These are phyloP conservation scores for Zaprionus camerounensis DNA, from an alignment of 1,140 invertebrate species.

Conservation along the genomic window DNA sequence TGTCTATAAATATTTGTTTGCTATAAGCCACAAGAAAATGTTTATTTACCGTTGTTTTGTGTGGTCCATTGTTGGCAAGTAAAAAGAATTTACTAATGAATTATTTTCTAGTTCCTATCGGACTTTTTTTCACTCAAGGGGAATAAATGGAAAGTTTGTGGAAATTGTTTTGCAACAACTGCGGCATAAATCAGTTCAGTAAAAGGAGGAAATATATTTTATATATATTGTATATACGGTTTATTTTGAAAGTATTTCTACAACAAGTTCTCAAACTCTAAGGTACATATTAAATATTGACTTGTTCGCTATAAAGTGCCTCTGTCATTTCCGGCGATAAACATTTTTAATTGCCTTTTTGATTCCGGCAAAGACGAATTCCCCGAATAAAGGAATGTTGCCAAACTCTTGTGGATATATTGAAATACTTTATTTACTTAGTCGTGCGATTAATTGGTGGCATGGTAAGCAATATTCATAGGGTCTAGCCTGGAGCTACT, in stretches of 20 bases:
- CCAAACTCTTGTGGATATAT: slow-evolving; percentile 1
- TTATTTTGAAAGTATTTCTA: background rate
- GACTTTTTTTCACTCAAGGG: background rate
- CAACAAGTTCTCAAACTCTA: background rate
- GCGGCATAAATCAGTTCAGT: background rate
- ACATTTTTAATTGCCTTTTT: slow-evolving; percentile 6
- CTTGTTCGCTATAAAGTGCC: background rate
- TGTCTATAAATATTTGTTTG: background rate
- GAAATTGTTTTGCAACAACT: too few species aligned
- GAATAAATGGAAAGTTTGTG: background rate
- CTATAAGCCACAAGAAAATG: background rate
- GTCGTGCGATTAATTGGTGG: background rate
- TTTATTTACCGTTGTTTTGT: background rate
- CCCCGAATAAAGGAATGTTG: background rate
- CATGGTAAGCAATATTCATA: background rate
- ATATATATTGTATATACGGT: background rate
- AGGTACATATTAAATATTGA: background rate
- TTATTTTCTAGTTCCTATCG: background rate
- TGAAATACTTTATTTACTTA: slow-evolving; percentile 7
- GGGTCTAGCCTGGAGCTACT: background rate
- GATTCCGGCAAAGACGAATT: background rate
- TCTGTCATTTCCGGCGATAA: background rate
- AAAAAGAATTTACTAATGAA: background rate
- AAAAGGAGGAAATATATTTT: background rate
- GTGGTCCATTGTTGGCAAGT: background rate